phyloP scores from a whole-genome alignment of 2,888 invertebrate species.

The Latheticus oryzae region DNA sequence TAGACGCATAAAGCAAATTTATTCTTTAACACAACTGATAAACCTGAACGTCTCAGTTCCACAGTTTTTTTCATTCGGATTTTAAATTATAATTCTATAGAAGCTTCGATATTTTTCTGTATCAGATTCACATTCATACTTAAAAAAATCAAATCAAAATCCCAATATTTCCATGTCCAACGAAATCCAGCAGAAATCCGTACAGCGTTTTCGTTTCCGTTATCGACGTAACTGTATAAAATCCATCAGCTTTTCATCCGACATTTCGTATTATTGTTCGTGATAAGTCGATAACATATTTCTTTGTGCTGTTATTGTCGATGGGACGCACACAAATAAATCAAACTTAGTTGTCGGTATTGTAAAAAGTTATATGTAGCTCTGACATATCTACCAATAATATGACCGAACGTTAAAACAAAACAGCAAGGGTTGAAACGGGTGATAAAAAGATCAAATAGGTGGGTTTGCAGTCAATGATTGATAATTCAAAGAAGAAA shows the following conservation, averaged over 20 bases:
- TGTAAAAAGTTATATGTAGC: constrained; percentile 16
- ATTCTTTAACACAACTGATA: constrained; percentile 1
- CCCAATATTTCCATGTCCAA: constrained; percentile 16
- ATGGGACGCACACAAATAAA: constrained; percentile 42
- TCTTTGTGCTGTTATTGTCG: constrained; percentile 46
- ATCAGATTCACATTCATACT: constrained; percentile 4
- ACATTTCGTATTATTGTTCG: constrained; percentile 36
- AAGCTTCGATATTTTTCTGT: no score
- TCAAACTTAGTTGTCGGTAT: constrained; percentile 40
- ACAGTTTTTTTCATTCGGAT: constrained; percentile 1
- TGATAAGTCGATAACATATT: constrained; percentile 51
- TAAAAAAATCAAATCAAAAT: constrained; percentile 13
- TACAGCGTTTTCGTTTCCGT: constrained; percentile 23
- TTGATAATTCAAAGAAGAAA: no score
- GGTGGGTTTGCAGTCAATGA: no score
- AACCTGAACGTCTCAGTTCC: not conserved
- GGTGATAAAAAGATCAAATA: constrained; percentile 33
- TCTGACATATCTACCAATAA: constrained; percentile 32
- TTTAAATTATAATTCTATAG: no score
- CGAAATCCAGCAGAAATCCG: constrained; percentile 11
- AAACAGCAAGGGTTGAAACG: constrained; percentile 19
- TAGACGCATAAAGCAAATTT: no score
- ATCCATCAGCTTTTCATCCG: constrained; percentile 33
- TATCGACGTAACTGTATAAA: constrained; percentile 33
- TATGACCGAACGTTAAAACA: constrained; percentile 25